Evolutionary conservation across 2,797 vertebrate genomes (phyloP).

Genomic region (Rhinatrema bivittatum): DNA sequence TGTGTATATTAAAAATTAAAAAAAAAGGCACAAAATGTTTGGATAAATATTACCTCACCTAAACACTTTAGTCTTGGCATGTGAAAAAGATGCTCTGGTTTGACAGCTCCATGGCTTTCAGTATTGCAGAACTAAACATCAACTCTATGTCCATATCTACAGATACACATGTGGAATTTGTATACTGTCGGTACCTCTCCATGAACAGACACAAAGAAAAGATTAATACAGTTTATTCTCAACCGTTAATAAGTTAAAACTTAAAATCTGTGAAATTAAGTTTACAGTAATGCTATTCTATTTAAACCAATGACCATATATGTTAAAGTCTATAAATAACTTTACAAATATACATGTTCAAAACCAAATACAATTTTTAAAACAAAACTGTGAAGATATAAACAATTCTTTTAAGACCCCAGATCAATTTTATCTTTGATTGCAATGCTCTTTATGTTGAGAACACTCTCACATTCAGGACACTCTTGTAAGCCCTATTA

Average conservation of each 20-base stretch:
- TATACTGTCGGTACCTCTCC: slow-evolving; percentile 41
- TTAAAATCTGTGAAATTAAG: slow-evolving; percentile 48
- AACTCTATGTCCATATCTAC: no score
- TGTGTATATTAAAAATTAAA: no score
- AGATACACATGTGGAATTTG: no score
- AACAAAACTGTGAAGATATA: slow-evolving; percentile 67
- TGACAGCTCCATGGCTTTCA: no score
- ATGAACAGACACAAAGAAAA: slow-evolving; percentile 54
- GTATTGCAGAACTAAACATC: no score
- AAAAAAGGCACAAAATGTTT: no score
- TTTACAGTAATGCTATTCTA: slow-evolving; percentile 72
- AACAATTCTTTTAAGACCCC: slow-evolving; percentile 60
- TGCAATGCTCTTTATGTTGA: slow-evolving; percentile 57
- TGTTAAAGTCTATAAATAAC: slow-evolving; percentile 91
- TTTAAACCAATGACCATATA: slow-evolving; percentile 65
- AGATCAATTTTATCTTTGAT: slow-evolving; percentile 76
- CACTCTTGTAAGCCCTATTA: slow-evolving; percentile 17
- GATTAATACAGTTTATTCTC: slow-evolving; percentile 60
- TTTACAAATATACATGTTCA: slow-evolving; percentile 98
- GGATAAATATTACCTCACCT: no score
- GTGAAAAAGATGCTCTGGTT: no score
- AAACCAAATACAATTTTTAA: slow-evolving; percentile 81
- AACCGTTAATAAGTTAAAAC: slow-evolving; percentile 90
- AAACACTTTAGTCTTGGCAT: no score
- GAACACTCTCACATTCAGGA: slow-evolving; percentile 45